These are phyloP conservation scores for Drosophila orosa DNA, from an alignment of 1,140 invertebrate species.

Conservation along the genomic window DNA sequence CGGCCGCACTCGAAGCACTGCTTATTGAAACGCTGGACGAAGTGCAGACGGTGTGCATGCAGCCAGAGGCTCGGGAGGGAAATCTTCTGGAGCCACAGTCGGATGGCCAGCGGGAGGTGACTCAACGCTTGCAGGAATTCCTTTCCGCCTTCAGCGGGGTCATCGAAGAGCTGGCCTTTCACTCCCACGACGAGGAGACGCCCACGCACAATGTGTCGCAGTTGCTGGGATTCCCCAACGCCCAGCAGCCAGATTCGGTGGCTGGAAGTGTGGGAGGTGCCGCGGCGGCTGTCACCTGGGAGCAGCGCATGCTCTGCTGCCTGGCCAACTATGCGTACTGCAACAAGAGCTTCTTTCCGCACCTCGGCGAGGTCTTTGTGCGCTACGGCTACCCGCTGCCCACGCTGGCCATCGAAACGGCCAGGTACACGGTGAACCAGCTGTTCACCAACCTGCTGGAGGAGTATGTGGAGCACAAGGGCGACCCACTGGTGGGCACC, in stretches of 20 bases:
- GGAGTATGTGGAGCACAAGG: slow-evolving; percentile 95
- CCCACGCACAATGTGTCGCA: slow-evolving; percentile 87
- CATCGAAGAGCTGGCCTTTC: slow-evolving; percentile 88
- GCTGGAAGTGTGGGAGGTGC: slow-evolving; percentile 27
- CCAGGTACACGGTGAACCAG: slow-evolving; percentile 86
- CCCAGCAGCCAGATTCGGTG: slow-evolving; percentile 83
- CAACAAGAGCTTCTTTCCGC: slow-evolving; percentile 89
- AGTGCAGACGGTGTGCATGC: slow-evolving; percentile 93
- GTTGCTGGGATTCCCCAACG: slow-evolving; percentile 87
- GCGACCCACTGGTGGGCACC: slow-evolving; percentile 95
- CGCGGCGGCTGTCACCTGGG: slow-evolving; percentile 87
- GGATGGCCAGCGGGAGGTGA: slow-evolving; percentile 88
- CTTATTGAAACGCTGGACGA: slow-evolving; percentile 93
- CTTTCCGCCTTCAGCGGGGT: slow-evolving; percentile 88
- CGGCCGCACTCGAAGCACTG: slow-evolving; percentile 92
- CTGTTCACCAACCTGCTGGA: slow-evolving; percentile 90
- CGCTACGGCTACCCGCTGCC: slow-evolving; percentile 90
- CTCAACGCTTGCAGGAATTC: slow-evolving; percentile 89
- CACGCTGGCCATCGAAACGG: slow-evolving; percentile 86
- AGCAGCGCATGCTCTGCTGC: slow-evolving; percentile 92
- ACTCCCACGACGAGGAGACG: slow-evolving; percentile 87
- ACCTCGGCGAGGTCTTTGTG: slow-evolving; percentile 87
- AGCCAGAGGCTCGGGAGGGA: slow-evolving; percentile 89
- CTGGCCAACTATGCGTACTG: slow-evolving; percentile 96
- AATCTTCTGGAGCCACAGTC: slow-evolving; percentile 87